Percentiles rank a stretch among this genome's conserved stretches.
Evolutionary conservation across 2,888 invertebrate genomes (phyloP).

Genomic region (Noctua fimbriata): DNA sequence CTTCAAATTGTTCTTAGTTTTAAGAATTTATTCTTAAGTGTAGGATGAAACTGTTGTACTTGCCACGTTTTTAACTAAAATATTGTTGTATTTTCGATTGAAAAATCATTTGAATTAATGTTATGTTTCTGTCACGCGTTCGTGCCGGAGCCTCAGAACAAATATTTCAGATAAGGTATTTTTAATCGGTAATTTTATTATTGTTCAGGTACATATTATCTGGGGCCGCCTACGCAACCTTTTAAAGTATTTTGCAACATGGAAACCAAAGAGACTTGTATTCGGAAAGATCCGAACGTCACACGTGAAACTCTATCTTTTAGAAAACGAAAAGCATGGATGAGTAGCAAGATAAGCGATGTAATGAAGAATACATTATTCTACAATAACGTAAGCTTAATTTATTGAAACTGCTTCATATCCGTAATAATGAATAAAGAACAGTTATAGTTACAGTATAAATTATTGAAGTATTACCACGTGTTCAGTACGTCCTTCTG

Average conservation of each 20-base stretch:
- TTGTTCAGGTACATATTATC: conserved; percentile 1
- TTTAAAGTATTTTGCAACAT: background rate
- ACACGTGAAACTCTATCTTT: background rate
- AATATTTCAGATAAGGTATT: background rate
- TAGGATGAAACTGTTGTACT: background rate
- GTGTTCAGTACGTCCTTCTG: no score
- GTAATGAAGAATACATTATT: background rate
- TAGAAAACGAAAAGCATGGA: background rate
- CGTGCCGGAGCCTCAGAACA: background rate
- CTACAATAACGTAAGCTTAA: background rate
- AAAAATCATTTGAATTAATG: background rate
- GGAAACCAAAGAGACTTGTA: conserved; percentile 4
- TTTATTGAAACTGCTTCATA: background rate
- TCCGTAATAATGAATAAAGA: background rate
- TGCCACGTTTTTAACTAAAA: background rate
- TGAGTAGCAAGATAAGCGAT: background rate
- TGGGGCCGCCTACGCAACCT: background rate
- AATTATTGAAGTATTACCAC: background rate
- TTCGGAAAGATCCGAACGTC: no score
- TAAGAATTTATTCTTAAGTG: background rate
- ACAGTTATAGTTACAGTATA: background rate
- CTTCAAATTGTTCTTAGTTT: background rate
- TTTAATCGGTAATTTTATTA: background rate
- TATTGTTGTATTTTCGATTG: background rate
- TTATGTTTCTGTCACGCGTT: background rate